These are phyloP conservation scores for Cyphomyrmex costatus DNA, from an alignment of 1,140 invertebrate genomes.

Conservation along the genomic window DNA sequence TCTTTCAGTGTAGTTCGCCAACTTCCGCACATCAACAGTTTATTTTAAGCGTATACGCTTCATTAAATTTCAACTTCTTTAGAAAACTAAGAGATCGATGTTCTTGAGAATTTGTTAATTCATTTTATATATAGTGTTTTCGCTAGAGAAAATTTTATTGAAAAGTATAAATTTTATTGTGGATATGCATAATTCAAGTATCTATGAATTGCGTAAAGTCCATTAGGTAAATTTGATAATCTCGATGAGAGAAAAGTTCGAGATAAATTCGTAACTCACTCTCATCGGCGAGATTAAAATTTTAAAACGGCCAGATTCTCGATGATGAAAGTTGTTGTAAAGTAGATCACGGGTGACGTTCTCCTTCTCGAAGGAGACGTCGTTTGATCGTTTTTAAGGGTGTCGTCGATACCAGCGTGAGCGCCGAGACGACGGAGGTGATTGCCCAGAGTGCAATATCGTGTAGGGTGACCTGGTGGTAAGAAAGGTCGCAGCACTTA, in stretches of 20 bases:
- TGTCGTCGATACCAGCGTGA: conserved; percentile 35
- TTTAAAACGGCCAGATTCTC: not conserved
- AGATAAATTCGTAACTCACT: not conserved
- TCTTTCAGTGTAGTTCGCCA: no score
- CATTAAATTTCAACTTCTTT: conserved; percentile 13
- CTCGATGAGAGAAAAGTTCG: not conserved
- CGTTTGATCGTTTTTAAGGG: conserved; percentile 40
- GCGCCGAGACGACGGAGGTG: conserved; percentile 24
- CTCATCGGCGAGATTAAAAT: not conserved
- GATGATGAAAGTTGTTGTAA: conserved; percentile 1
- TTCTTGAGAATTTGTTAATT: not conserved
- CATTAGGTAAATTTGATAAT: not conserved
- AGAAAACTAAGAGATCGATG: not conserved
- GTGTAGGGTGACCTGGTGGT: conserved; percentile 41
- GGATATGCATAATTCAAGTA: not conserved
- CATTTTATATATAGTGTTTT: not conserved
- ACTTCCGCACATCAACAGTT: not conserved
- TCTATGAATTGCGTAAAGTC: not conserved
- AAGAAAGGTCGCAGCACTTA: conserved; percentile 55
- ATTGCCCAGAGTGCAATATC: conserved; percentile 54
- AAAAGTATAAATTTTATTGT: not conserved
- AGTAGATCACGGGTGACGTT: conserved; percentile 18
- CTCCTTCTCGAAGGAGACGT: not conserved
- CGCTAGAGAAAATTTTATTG: not conserved
- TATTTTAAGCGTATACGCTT: not conserved